These are phyloP conservation scores for Chaetorhynchus papuensis DNA, from an alignment of 2,113 vertebrate genomes.

Conservation along the genomic window DNA sequence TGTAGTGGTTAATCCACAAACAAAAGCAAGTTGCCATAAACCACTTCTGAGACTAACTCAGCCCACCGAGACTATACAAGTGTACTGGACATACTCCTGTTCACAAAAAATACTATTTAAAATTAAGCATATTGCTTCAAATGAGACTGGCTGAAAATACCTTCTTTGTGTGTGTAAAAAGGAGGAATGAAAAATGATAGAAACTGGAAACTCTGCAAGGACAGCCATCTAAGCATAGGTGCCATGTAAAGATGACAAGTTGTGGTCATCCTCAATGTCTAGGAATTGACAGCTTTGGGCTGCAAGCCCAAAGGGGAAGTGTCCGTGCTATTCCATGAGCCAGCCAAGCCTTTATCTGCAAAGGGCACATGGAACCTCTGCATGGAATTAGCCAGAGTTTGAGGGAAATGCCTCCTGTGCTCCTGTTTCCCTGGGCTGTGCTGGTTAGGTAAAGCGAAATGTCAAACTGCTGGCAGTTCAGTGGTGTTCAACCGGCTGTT, in stretches of 20 bases:
- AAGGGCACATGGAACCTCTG: neutral
- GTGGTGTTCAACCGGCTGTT: neutral
- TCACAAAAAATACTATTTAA: neutral
- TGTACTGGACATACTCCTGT: neutral
- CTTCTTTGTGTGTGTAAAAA: neutral
- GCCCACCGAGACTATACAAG: neutral
- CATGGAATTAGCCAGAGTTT: neutral
- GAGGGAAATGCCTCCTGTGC: neutral
- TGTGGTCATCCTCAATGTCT: neutral
- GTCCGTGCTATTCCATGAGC: neutral
- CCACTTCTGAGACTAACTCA: neutral
- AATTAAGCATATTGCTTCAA: neutral
- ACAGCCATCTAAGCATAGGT: neutral
- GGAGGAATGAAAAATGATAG: neutral
- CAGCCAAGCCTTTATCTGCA: neutral
- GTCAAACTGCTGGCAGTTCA: neutral
- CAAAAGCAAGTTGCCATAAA: neutral
- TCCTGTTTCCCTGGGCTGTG: neutral
- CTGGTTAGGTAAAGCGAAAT: neutral
- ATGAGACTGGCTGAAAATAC: neutral
- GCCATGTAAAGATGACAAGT: neutral
- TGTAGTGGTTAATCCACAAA: neutral
- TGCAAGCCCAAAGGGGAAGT: neutral
- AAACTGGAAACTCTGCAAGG: neutral
- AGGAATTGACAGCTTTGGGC: neutral